Base-by-base conservation (phyloP, 2,888 invertebrate species). In the Helobdella robusta region DNA sequence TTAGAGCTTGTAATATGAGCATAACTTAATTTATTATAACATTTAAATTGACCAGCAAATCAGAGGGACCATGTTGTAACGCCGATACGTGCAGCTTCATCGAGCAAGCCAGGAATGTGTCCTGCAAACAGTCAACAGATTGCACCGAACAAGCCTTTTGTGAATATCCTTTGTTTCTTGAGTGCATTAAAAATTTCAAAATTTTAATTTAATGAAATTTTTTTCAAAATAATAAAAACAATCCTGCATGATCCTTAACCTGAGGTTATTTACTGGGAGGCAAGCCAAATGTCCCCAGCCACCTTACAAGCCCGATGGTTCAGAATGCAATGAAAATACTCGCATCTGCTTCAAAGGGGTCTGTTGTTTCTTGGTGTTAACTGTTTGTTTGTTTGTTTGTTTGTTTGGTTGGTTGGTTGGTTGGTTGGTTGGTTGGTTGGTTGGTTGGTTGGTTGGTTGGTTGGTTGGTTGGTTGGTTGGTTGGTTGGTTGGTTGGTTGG, bases 61-160 rank as follows among this genome's bases (percentile, higher is more conserved):
- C 94, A 64, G 90, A 97, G 83, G 98, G 98, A 8, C 94, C 94
- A 28, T 98, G 98, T 82, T 98, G 97, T 80, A 84, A 86, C 74
- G 84, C 84, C 68, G 83, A 85, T 23, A n/a, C 20, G 36, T 71
- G 71, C 54, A 46, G 20, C 2, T 58, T 63, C 34, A 44, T 67
- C 18, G 18, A 63, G 11, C 23, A 1, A 20, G 40, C 23, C 4
- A 50, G n/a, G 6, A 50, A 82, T 58, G 87, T 89, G 80, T 88
- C 89, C 78, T 95, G 94, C 77, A 85, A 91, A 56, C 89, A 89
- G 68, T 89, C 89, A 81, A 92, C 93, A 3, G 94, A 95, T 76
- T 97, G 97, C 65, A 71, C 63, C 28, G 23, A 54, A 4, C 44
- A 54, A 1, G 48, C 67, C 5, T 48, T 36, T 73, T 98, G 98